Base-by-base conservation (phyloP, 2,888 invertebrate species). In the Drosophila birchii region DNA sequence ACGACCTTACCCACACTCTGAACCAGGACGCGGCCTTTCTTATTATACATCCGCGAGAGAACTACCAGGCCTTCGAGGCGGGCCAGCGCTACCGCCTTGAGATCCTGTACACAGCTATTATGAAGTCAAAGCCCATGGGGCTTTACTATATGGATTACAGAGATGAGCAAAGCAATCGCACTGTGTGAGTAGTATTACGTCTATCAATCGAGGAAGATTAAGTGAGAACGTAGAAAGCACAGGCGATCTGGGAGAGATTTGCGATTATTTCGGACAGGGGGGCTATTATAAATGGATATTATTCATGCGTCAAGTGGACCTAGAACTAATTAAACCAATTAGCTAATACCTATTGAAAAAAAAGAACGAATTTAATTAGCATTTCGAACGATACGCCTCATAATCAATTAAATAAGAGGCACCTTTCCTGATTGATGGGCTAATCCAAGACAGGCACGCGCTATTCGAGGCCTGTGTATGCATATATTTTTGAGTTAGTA, bases 51-150 rank as follows among this genome's bases (percentile, higher is more conserved):
- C 88, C 90, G 5, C 32, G 61, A 1, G 78, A 83, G 47, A 81
- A 90, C 59, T 89, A 90, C 63, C 87, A 87, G 62, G 81, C 86
- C 39, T 91, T 92, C 53, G 85, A 89, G 71, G 79, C 79, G 2
- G 88, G 88, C 2, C 84, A 89, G 56, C 80, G 60, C 6, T 92
- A 89, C 75, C 91, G 90, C 3, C 62, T 92, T 16, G 81, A 93
- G 64, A 94, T 96, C 70, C 89, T 92, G 0, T 96, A 94, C 80
- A 90, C 87, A 0, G 95, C 94, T 0, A 89, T 91, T 5, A 94
- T 95, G 63, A 94, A 94, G 39, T 93, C 93, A 20, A 94, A 95
- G 44, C 93, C 95, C 90, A 94, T 94, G 63, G 96, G 96, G 23
- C 93, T 96, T 32, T 95, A 95, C 78, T 92, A 94, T 32, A 94